These are phyloP conservation scores for Cottoperca gobio DNA, from an alignment of 2,797 vertebrate species.

Conservation along the genomic window DNA sequence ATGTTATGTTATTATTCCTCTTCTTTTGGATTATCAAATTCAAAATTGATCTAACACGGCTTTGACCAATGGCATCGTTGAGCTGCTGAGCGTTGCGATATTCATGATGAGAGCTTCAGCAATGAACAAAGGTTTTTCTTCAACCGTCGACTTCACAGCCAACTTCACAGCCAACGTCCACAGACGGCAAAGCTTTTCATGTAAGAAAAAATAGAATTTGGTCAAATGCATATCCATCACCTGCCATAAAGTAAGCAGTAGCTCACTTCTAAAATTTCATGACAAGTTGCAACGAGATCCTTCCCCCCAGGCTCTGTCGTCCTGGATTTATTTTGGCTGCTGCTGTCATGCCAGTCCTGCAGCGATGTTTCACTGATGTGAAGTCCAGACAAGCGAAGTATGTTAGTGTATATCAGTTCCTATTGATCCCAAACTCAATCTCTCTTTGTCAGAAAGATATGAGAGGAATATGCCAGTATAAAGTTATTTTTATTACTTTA, in stretches of 20 bases:
- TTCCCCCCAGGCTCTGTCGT: slow-evolving; percentile 52
- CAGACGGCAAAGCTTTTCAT: slow-evolving; percentile 47
- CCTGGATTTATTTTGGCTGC: slow-evolving; percentile 55
- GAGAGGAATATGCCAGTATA: background rate
- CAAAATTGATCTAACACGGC: slow-evolving; percentile 10
- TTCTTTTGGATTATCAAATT: background rate
- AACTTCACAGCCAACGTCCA: slow-evolving; percentile 25
- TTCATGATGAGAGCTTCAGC: slow-evolving; percentile 38
- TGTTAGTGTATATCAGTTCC: slow-evolving; percentile 19
- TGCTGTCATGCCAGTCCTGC: slow-evolving; percentile 50
- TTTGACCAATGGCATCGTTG: slow-evolving; percentile 27
- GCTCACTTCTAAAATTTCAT: slow-evolving; percentile 51
- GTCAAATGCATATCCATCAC: slow-evolving; percentile 51
- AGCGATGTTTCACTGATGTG: slow-evolving; percentile 51
- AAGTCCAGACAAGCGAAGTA: slow-evolving; percentile 37
- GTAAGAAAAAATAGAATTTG: slow-evolving; percentile 7
- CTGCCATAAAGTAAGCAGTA: slow-evolving; percentile 39
- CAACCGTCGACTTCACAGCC: background rate
- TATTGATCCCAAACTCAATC: slow-evolving; percentile 23
- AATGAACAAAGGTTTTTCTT: slow-evolving; percentile 45
- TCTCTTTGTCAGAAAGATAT: background rate
- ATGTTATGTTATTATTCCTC: background rate
- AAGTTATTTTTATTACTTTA: background rate
- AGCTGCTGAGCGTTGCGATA: slow-evolving; percentile 14
- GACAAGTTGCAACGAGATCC: slow-evolving; percentile 46